These are phyloP conservation scores for Ephydatia muelleri DNA, from an alignment of 37 sponge, comb jelly and placozoan species.

Conservation along the genomic window DNA sequence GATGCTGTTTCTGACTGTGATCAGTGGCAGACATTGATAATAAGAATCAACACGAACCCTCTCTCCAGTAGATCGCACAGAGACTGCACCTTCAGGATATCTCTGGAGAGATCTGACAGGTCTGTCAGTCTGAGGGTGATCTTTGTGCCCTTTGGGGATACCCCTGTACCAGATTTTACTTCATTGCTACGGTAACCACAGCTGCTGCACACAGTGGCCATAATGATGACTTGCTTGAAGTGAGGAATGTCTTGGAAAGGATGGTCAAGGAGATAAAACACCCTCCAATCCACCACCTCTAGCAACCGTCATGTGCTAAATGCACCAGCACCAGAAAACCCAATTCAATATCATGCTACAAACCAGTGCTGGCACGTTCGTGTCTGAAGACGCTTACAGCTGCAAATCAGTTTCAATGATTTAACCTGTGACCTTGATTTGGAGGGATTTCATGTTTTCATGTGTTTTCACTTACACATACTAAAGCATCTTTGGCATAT, in stretches of 20 bases:
- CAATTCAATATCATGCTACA: too few species aligned
- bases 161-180: slow-evolving; percentile 89
- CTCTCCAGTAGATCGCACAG: background rate
- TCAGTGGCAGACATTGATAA: background rate
- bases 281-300: too few species aligned
- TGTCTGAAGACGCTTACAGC: too few species aligned
- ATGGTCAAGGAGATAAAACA: background rate
- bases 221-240: slow-evolving; percentile 91
- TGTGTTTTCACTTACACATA: too few species aligned
- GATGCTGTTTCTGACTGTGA: slow-evolving; percentile 79
- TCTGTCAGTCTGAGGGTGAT: slow-evolving; percentile 77
- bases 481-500: too few species aligned
- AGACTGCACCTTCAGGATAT: slow-evolving; percentile 82
- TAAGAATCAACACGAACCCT: background rate
- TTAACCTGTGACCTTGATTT: too few species aligned
- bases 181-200: slow-evolving; percentile 91
- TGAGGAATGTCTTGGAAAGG: slow-evolving; percentile 70
- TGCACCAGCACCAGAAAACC: too few species aligned
- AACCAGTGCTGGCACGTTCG: too few species aligned
- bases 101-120: slow-evolving; percentile 76
- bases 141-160: slow-evolving; percentile 71
- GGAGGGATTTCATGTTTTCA: too few species aligned
- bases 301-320: too few species aligned
- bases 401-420: too few species aligned
- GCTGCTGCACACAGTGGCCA: slow-evolving; percentile 89